Evolutionary conservation across 2,797 vertebrate genomes (phyloP).

Genomic region (Eospalax fontanierii): DNA sequence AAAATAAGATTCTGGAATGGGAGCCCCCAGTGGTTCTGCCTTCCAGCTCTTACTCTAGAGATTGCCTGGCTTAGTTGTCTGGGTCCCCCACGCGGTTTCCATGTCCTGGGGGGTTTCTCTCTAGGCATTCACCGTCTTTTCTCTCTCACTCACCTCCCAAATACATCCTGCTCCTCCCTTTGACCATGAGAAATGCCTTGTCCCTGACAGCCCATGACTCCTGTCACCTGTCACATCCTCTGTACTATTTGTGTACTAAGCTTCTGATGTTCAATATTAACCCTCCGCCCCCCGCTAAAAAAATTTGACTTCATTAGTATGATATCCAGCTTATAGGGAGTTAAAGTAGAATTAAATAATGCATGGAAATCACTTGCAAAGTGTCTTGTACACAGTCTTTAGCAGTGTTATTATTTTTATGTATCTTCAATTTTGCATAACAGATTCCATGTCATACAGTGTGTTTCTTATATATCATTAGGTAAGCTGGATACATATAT

Average conservation of each 20-base stretch:
- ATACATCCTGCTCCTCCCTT: background rate
- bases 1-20: slow-evolving; percentile 16
- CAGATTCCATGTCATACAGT: background rate
- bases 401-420: slow-evolving; percentile 43
- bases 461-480: background rate
- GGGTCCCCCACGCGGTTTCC: background rate
- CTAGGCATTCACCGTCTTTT: background rate
- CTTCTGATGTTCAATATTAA: background rate
- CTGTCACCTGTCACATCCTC: background rate
- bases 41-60: background rate
- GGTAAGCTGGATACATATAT: slow-evolving; percentile 1
- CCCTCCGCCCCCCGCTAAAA: background rate
- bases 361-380: background rate
- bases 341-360: slow-evolving; percentile 13
- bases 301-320: background rate
- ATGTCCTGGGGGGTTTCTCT: background rate
- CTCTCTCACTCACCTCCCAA: background rate
- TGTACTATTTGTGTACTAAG: background rate
- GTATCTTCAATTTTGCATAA: slow-evolving; percentile 39
- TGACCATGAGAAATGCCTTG: background rate
- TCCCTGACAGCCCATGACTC: background rate
- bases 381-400: background rate
- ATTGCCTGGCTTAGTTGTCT: background rate
- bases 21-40: background rate
- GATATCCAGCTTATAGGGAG: background rate